Evolutionary conservation across 1,140 invertebrate species (phyloP).

Genomic region (Onthophagus taurus): DNA sequence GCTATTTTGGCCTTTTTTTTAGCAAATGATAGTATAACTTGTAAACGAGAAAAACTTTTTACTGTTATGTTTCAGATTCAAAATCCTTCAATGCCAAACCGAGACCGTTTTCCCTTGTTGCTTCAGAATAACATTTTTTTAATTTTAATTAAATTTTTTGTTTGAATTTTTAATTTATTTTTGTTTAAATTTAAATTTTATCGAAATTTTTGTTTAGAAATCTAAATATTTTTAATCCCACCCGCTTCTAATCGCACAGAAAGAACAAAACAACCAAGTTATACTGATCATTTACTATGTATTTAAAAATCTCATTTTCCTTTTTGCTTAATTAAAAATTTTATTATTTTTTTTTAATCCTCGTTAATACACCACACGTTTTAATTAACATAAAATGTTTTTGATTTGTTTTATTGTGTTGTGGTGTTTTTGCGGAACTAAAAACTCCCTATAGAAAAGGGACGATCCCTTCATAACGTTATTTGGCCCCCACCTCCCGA

Average conservation of each 20-base stretch:
- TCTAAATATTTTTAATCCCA: conserved; percentile 22
- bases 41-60: conserved; percentile 14
- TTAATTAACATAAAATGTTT: conserved; percentile 17
- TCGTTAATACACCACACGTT: conserved; percentile 16
- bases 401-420: conserved; percentile 15
- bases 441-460: conserved; percentile 32
- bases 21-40: conserved; percentile 13
- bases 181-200: no score
- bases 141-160: conserved; percentile 16
- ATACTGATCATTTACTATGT: conserved; percentile 9
- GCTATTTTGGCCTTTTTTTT: conserved; percentile 10
- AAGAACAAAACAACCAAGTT: conserved; percentile 1
- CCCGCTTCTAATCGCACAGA: conserved; percentile 21
- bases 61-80: conserved; percentile 51
- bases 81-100: conserved; percentile 54
- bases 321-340: background rate
- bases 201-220: background rate
- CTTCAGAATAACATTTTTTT: conserved; percentile 40
- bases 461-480: conserved; percentile 46
- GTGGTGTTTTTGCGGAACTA: conserved; percentile 11
- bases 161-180: background rate
- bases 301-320: conserved; percentile 4
- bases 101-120: conserved; percentile 50
- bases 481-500: conserved; percentile 48
- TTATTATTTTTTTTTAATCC: conserved; percentile 28